Conservation (phyloP, 2,113 vertebrate species). For the Maccullochella peelii region DNA sequence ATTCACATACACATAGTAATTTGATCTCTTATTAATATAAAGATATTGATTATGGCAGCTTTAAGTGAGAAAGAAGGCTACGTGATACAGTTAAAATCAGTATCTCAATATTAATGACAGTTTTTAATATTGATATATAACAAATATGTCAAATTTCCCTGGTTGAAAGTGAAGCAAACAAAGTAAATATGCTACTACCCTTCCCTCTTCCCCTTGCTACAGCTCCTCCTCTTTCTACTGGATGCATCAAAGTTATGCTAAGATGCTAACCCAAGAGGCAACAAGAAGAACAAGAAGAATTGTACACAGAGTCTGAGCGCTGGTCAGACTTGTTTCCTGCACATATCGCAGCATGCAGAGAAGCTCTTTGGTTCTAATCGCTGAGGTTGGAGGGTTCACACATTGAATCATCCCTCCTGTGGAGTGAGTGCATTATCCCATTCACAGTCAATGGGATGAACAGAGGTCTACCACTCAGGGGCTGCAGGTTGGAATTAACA, state of each 20-base stretch:
- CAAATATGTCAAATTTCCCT: no score
- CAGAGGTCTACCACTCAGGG: conserved; percentile 18
- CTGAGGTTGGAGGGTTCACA: conserved; percentile 22
- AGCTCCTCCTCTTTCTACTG: conserved; percentile 7
- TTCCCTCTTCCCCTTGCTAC: neutral
- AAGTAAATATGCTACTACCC: neutral
- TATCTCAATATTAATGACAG: no score
- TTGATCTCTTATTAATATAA: no score
- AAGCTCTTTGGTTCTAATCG: conserved; percentile 13
- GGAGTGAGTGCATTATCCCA: conserved; percentile 14
- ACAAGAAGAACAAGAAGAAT: no score
- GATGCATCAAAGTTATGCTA: conserved; percentile 22
- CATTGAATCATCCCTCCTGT: conserved; percentile 21
- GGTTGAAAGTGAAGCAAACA: neutral
- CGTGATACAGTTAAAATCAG: no score
- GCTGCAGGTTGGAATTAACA: conserved; percentile 28
- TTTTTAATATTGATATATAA: no score
- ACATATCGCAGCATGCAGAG: neutral
- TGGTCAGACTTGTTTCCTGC: neutral
- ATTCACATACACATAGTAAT: no score
- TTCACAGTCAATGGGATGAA: conserved; percentile 37
- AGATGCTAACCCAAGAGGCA: neutral
- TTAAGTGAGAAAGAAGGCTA: no score
- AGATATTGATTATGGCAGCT: no score
- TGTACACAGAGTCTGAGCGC: neutral